Evolutionary conservation across 1,140 invertebrate species (phyloP).

Genomic region (Calliphora vicina): DNA sequence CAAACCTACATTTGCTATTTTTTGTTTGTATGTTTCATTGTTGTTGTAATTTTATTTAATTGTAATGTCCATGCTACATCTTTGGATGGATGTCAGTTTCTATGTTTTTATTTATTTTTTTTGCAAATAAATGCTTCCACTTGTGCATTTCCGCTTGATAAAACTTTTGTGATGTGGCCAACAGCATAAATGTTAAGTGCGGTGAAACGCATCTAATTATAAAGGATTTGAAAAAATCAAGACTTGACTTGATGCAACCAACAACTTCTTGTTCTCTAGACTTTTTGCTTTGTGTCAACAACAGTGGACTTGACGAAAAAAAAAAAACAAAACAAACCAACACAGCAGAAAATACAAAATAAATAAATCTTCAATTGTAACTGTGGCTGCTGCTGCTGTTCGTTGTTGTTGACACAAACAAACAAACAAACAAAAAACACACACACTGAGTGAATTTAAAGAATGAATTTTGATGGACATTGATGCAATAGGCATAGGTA

Average conservation of each 20-base stretch:
- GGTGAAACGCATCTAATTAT: constrained; percentile 27
- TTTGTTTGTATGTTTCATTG: background rate
- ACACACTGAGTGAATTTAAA: no score
- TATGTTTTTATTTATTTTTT: background rate
- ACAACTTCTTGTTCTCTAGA: no score
- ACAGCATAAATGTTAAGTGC: constrained; percentile 11
- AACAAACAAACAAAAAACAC: background rate
- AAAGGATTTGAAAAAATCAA: constrained; percentile 21
- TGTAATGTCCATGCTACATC: constrained; percentile 26
- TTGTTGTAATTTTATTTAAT: constrained; percentile 26
- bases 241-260: background rate
- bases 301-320: background rate
- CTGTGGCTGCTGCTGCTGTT: background rate
- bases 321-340: background rate
- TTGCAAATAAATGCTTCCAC: constrained; percentile 20
- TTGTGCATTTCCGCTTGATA: constrained; percentile 31
- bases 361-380: background rate
- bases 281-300: no score
- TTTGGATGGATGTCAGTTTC: background rate
- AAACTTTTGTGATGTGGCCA: constrained; percentile 11
- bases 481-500: background rate
- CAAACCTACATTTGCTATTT: no score
- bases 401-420: constrained; percentile 22
- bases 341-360: background rate
- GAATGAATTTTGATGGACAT: background rate